Evolutionary conservation across 1,140 invertebrate species (phyloP).

Genomic region (Nixonia krombeini): DNA sequence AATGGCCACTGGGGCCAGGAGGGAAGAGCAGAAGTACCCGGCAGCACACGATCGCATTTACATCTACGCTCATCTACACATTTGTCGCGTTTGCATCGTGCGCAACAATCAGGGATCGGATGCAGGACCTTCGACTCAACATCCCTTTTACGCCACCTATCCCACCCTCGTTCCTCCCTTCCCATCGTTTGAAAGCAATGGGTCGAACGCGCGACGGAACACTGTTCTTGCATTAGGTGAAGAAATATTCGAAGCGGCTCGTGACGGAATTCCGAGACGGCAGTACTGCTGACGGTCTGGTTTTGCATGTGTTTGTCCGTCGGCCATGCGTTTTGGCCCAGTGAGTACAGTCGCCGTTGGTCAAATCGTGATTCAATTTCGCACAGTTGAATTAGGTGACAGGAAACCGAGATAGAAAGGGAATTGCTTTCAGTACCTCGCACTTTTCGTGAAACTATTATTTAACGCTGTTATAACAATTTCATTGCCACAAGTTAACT

Average conservation of each 20-base stretch:
- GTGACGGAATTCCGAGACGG: conserved; percentile 38
- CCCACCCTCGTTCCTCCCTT: conserved; percentile 31
- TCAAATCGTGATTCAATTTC: conserved; percentile 45
- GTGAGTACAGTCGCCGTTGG: conserved; percentile 33
- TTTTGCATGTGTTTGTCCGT: conserved; percentile 44
- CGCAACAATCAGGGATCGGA: conserved; percentile 14
- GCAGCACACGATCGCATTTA: neutral
- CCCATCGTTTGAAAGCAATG: conserved; percentile 24
- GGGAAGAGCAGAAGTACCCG: conserved; percentile 3
- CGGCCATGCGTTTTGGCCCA: conserved; percentile 19
- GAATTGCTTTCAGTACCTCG: too few species aligned
- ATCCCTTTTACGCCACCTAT: neutral
- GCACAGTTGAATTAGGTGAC: conserved; percentile 36
- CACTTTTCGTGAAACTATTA: too few species aligned
- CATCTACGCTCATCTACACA: neutral
- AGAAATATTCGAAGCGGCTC: conserved; percentile 66
- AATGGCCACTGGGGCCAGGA: conserved; percentile 24
- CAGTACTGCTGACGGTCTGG: conserved; percentile 33
- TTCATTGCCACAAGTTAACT: too few species aligned
- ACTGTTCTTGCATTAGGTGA: conserved; percentile 69
- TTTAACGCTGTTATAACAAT: too few species aligned
- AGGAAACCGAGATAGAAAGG: too few species aligned
- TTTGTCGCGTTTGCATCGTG: neutral
- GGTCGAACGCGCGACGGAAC: conserved; percentile 49
- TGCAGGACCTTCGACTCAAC: conserved; percentile 10